Conservation (phyloP, 2,888 invertebrate species). For the Sylvicola cinctus region DNA sequence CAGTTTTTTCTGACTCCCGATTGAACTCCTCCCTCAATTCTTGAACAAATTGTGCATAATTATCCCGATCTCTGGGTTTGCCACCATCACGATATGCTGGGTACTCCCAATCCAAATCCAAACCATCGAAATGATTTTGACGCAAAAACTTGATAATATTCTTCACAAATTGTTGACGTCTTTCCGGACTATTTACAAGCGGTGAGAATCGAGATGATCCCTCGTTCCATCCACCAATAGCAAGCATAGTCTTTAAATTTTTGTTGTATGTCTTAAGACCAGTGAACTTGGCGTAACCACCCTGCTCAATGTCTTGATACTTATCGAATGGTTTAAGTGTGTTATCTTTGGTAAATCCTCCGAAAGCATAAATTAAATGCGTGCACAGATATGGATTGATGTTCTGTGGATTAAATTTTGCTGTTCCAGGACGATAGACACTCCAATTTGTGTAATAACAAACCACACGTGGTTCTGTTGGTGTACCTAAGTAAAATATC, state of each 20-base stretch:
- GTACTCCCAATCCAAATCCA: conserved; percentile 75
- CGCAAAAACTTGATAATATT: conserved; percentile 70
- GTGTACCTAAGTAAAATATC: conserved; percentile 19
- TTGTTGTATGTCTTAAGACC: conserved; percentile 86
- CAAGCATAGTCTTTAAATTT: conserved; percentile 71
- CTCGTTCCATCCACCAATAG: conserved; percentile 88
- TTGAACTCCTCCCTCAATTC: conserved; percentile 81
- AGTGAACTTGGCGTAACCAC: conserved; percentile 85
- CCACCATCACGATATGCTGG: conserved; percentile 33
- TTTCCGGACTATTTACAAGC: conserved; percentile 60
- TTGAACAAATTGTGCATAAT: conserved; percentile 73
- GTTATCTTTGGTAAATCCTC: conserved; percentile 80
- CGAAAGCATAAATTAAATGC: conserved; percentile 83
- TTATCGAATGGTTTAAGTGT: conserved; percentile 83
- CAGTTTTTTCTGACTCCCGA: conserved; percentile 63
- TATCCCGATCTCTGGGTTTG: conserved; percentile 61
- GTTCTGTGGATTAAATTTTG: conserved; percentile 80
- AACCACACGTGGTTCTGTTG: conserved; percentile 50
- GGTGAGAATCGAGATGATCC: conserved; percentile 71
- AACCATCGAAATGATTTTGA: conserved; percentile 81
- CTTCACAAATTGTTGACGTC: conserved; percentile 61
- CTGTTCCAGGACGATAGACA: conserved; percentile 73
- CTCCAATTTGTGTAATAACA: conserved; percentile 93
- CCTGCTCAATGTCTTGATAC: conserved; percentile 90
- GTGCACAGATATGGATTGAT: conserved; percentile 90